Base-by-base conservation (phyloP, 1,140 invertebrate species). In the Asbolus verrucosus region DNA sequence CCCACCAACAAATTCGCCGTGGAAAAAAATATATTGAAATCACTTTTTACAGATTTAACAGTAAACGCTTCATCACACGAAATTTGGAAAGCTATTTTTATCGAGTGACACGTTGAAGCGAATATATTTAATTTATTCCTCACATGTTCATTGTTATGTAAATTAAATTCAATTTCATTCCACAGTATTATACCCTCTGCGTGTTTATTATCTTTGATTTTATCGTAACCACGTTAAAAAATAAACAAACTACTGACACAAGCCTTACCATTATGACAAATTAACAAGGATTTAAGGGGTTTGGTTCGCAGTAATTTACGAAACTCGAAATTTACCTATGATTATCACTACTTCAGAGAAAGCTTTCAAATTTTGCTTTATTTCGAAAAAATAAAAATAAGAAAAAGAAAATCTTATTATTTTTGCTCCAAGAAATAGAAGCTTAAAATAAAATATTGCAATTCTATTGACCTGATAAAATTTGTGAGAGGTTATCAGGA, bases 131-230 rank as follows among this genome's bases (percentile, higher is more conserved):
- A 54, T 54, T 54, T 54, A 54, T 30, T 30, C 21, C 27, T 54
- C 46, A 54, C 46, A 54, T 54, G 46, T 63, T 39, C 33, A 63
- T 15, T 41, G 24, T 63, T 63, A 63, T 63, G 61, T 11, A 63
- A 63, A 63, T 63, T 63, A 63, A 63, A 63, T 63, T 63, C 61
- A 63, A 63, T 63, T 54, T 38, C 18, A 14, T 39, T 27, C 11
- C 18, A 18, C 1, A 21, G 61, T 21, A 63, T 63, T 38, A 39
- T 19, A 62, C 36, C 6, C 0, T 36, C 36, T 14, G 61, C 61
- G 61, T 63, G 61, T 39, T 13, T 21, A 41, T 27, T 63, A 41
- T 39, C 33, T 63, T 41, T 39, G 61, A 63, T 63, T 63, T 63
- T 41, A 63, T 63, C 61, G 24, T 11, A 6, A 8, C 6, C 33